Evolutionary conservation across 2,113 vertebrate genomes (phyloP).

Genomic region (Eulemur macaco): DNA sequence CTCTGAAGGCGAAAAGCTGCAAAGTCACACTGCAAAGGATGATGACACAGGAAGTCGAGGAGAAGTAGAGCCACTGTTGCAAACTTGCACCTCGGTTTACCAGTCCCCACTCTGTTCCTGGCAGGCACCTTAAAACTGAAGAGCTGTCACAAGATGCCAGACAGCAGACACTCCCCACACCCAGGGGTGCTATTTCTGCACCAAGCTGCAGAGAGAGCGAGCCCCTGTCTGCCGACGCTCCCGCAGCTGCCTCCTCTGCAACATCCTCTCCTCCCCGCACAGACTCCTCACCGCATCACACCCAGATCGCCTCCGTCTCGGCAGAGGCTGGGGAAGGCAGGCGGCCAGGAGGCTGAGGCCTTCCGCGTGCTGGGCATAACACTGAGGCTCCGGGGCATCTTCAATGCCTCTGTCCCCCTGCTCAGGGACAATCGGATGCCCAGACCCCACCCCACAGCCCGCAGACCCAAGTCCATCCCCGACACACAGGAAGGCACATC

Average conservation of each 20-base stretch:
- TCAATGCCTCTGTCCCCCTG: accelerated
- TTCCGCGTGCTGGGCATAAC: accelerated
- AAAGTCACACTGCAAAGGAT: not conserved
- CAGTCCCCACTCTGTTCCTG: constrained; percentile 39
- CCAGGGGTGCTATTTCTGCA: not conserved
- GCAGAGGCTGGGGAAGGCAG: not conserved
- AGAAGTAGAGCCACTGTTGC: not conserved
- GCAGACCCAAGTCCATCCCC: not conserved
- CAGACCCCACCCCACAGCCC: not conserved
- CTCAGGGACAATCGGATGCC: not conserved
- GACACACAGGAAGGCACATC: accelerated
- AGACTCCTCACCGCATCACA: not conserved
- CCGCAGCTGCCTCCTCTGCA: not conserved
- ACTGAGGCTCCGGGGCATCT: accelerated
- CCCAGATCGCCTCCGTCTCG: not conserved
- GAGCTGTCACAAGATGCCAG: not conserved
- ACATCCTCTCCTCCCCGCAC: not conserved
- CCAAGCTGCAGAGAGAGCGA: not conserved
- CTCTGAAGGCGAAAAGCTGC: not conserved
- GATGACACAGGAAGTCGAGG: not conserved
- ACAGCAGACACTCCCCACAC: not conserved
- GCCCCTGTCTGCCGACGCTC: not conserved
- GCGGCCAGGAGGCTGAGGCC: not conserved
- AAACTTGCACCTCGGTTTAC: constrained; percentile 18
- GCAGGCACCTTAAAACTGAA: not conserved